Evolutionary conservation across 2,888 invertebrate species (phyloP), one percentile per base, ranked within the genome.

Genomic region (Agonopterix subpropinquella): DNA sequence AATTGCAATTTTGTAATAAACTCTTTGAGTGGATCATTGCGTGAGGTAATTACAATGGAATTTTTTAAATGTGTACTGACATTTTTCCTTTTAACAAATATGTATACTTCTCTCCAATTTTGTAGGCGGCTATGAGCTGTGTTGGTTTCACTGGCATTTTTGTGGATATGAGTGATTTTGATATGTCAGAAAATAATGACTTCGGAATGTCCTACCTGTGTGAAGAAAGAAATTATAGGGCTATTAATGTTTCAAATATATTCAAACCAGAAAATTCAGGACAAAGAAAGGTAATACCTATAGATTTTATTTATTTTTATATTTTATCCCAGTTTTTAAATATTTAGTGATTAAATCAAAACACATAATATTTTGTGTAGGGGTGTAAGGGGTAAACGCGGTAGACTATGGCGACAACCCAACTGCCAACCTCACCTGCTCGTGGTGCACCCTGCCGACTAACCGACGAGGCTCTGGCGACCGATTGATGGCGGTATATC

Each of bases 241-340:
- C 59, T 8, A 50, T 65, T 0, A 52, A 64, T n/a, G 43, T 75
- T 0, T 58, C 58, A 0, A 64, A 52, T 35, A 62, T 80, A 47
- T 80, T 74, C 36, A 63, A 43, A 45, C 56, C 61, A 0, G 58
- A 72, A 39, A 59, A 61, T 46, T 9, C 41, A 0, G 2, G 41
- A 0, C 58, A 69, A 1, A 74, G 61, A 52, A 65, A 60, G 67
- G 79, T 77, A 58, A n/a, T n/a, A n/a, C n/a, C 54, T 36, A n/a
- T 8, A 11, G 28, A 18, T 46, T 41, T 28, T 28, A 7, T 43
- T 43, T 7, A 28, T 28, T 5, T 28, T 28, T 1, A 28, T 28
- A 28, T 28, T 28, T 5, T 28, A 28, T 5, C 7, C 5, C 18
- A 18, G 4, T 4, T 0, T 18, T 4, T 18, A 2, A 18, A 18